Evolutionary conservation across 2,888 invertebrate species (phyloP), one percentile per base, ranked within the genome.

Genomic region (Drosophila acutilabella): DNA sequence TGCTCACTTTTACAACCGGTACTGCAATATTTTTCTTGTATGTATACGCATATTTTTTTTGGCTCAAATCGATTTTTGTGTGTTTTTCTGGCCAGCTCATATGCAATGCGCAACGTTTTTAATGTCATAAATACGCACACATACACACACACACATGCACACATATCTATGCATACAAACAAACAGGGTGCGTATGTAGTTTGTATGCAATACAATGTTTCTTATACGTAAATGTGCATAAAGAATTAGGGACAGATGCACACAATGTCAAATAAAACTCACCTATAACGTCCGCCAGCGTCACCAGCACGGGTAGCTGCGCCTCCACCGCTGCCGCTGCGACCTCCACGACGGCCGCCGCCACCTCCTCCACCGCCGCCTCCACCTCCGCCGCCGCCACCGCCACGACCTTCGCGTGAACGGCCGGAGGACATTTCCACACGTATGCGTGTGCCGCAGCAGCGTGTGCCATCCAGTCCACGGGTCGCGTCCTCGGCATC

Each of bases 401-500:
- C 94, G 73, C 94, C 94, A 74, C 95, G 95, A 61, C 95, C 96
- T 80, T 95, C 94, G 56, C 97, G 94, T 54, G 96, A 96, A 81
- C 97, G 94, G 0, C 97, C 97, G 74, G 96, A 97, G 0, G 97
- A 97, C 98, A 98, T 98, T 93, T 98, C 98, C 14, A 98, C 97
- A 71, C 97, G 95, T 57, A 98, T 96, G 89, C 97, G 95, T 30
- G 97, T 96, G 10, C 98, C 97, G 93, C 97, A 97, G 93, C 97
- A 96, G 54, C 97, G 95, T 69, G 95, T 95, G 93, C 96, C 96
- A 91, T 96, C 96, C 74, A 97, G 92, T 51, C 95, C 96, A 80
- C 96, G 93, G 14, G 96, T 96, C 70, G 97, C 96, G 92, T 97
- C 97, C 91, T 96, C 96, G 1, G 97, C 97, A 92, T 97, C 97